Evolutionary conservation across 1,140 invertebrate species (phyloP).

Genomic region (Mamestra configurata): DNA sequence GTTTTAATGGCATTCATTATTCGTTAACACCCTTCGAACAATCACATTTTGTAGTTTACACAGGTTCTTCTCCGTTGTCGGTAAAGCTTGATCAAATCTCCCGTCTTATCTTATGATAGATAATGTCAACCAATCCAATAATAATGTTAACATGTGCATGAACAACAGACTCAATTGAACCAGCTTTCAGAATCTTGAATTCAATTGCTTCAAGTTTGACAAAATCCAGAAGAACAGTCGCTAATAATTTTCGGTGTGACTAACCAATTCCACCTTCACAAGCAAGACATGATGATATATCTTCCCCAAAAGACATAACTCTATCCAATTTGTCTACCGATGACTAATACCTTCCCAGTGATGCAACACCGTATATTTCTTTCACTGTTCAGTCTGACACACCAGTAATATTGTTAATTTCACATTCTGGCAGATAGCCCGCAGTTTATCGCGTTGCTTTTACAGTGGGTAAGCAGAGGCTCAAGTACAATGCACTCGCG

Average conservation of each 20-base stretch:
- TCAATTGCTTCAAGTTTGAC: background rate
- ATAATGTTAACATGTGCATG: too few species aligned
- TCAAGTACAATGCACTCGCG: constrained; percentile 48
- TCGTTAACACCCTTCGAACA: background rate
- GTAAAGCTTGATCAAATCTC: too few species aligned
- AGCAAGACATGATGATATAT: background rate
- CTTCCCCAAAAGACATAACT: background rate
- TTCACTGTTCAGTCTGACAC: constrained; percentile 29
- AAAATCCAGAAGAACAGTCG: too few species aligned
- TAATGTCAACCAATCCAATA: too few species aligned
- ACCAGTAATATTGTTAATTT: background rate
- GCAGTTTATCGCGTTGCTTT: constrained; percentile 12
- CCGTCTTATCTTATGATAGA: too few species aligned
- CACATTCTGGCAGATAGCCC: constrained; percentile 37
- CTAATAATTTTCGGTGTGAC: background rate
- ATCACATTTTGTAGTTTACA: background rate
- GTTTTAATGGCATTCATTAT: background rate
- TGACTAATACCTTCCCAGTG: constrained; percentile 35
- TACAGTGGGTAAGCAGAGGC: constrained; percentile 21
- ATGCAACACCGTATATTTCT: constrained; percentile 44
- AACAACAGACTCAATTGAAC: too few species aligned
- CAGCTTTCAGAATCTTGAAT: too few species aligned
- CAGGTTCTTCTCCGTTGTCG: too few species aligned
- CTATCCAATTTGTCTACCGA: constrained; percentile 11
- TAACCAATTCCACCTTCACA: background rate